Percentiles rank a stretch among this genome's conserved stretches.
phyloP scores from a whole-genome alignment of 2,113 vertebrate species.

The Athene noctua region DNA sequence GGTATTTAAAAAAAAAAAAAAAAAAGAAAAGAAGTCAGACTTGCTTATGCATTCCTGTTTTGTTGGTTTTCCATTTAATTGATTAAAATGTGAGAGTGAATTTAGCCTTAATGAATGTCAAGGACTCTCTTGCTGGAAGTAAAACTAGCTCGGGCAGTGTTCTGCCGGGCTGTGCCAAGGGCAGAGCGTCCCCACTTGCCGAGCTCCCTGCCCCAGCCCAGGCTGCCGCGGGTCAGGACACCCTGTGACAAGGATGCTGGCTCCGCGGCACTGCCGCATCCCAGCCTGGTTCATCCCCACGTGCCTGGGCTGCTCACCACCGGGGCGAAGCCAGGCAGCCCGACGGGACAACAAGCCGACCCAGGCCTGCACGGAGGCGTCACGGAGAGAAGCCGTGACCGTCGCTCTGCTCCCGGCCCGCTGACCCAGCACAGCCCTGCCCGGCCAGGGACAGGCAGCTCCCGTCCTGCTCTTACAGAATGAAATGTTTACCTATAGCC shows the following conservation, averaged over 20 bases:
- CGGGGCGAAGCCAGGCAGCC: neutral
- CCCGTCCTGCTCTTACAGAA: neutral
- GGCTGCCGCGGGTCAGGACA: neutral
- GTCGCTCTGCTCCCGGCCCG: fast-evolving
- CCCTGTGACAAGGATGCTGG: neutral
- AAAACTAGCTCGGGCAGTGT: neutral
- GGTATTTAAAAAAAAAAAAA: neutral
- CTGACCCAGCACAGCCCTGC: neutral
- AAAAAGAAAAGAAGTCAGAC: neutral
- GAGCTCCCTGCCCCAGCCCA: neutral
- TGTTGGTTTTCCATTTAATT: slow-evolving; percentile 40
- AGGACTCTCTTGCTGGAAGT: neutral
- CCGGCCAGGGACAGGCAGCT: neutral
- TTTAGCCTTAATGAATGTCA: slow-evolving; percentile 34
- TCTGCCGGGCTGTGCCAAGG: neutral
- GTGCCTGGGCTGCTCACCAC: neutral
- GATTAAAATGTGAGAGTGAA: slow-evolving; percentile 56
- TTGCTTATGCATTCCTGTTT: slow-evolving; percentile 30
- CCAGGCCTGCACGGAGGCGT: fast-evolving
- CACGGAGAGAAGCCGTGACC: fast-evolving
- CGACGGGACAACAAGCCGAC: fast-evolving
- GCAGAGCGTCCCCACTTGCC: neutral
- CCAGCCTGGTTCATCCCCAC: fast-evolving
- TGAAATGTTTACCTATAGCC: neutral
- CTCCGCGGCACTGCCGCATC: fast-evolving